Conservation (phyloP, 2,888 invertebrate genomes). For the Drosophila algonquin region DNA sequence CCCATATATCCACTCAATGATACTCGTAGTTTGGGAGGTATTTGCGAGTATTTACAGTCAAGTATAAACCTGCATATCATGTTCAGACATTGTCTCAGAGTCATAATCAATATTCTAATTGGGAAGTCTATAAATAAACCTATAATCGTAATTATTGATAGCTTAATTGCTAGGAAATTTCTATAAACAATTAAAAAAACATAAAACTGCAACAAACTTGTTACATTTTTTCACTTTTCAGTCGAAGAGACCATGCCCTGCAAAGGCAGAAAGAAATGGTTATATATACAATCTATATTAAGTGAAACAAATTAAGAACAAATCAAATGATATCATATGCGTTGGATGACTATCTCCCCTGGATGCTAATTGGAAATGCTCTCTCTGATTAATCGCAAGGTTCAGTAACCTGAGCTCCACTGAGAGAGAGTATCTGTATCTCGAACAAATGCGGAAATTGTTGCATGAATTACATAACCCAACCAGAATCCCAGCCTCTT, state of each 20-base stretch:
- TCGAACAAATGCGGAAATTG: conserved; percentile 38
- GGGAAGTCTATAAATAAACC: not conserved
- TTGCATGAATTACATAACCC: conserved; percentile 56
- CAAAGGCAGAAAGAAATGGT: not conserved
- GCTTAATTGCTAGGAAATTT: too few species aligned
- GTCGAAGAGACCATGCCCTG: not conserved
- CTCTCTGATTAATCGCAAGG: conserved; percentile 29
- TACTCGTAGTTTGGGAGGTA: too few species aligned
- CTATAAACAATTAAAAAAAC: too few species aligned
- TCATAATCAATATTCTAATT: not conserved
- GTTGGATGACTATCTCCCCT: not conserved
- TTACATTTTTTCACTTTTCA: not conserved
- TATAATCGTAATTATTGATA: not conserved
- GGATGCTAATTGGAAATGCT: conserved; percentile 25
- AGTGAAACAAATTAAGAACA: conserved; percentile 6
- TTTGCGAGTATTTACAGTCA: too few species aligned
- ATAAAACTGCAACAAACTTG: not conserved
- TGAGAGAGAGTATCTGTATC: conserved; percentile 14
- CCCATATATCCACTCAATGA: too few species aligned
- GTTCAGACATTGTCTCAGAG: not conserved
- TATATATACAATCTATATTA: not conserved
- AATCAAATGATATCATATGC: conserved; percentile 6
- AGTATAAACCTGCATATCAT: not conserved
- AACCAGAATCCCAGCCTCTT: conserved; percentile 10
- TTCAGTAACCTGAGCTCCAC: conserved; percentile 37